These are phyloP conservation scores for Tiliacea citrago DNA, from an alignment of 2,888 invertebrate species.

Conservation along the genomic window DNA sequence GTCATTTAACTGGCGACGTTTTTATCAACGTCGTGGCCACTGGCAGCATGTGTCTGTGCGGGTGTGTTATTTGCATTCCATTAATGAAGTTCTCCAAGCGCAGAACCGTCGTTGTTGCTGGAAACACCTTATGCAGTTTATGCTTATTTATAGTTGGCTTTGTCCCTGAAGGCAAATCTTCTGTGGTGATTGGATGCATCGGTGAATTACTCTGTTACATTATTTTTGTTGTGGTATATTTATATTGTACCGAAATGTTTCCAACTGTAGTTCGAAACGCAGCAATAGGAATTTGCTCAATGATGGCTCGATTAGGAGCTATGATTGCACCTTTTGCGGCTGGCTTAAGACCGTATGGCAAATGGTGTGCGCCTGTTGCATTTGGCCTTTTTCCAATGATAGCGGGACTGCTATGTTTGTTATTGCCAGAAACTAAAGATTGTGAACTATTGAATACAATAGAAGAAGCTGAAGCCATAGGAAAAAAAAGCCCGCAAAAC, in stretches of 20 bases:
- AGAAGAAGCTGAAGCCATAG: constrained; percentile 92
- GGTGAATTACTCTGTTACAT: constrained; percentile 95
- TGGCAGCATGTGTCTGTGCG: constrained; percentile 91
- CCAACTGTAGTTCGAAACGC: constrained; percentile 96
- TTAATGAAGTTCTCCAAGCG: constrained; percentile 92
- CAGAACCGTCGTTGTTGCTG: constrained; percentile 90
- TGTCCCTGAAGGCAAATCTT: constrained; percentile 83
- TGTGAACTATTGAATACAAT: constrained; percentile 94
- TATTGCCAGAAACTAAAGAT: constrained; percentile 95
- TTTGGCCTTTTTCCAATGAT: constrained; percentile 93
- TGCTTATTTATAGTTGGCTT: constrained; percentile 92
- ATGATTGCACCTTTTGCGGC: constrained; percentile 96
- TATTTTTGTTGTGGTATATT: constrained; percentile 95
- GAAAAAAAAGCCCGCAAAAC: constrained; percentile 51
- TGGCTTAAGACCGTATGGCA: constrained; percentile 87
- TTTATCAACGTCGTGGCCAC: constrained; percentile 95
- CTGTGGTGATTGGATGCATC: constrained; percentile 92
- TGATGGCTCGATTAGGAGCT: constrained; percentile 95
- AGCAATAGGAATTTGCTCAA: constrained; percentile 95
- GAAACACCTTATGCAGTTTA: constrained; percentile 90
- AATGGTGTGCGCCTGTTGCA: constrained; percentile 93
- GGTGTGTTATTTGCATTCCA: constrained; percentile 91
- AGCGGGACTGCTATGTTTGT: constrained; percentile 91
- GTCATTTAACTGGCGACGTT: constrained; percentile 94
- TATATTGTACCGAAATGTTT: constrained; percentile 96